Evolutionary conservation across 2,797 vertebrate genomes (phyloP), one percentile per base, ranked within the genome.

Genomic region (Paedocypris micromegethes): DNA sequence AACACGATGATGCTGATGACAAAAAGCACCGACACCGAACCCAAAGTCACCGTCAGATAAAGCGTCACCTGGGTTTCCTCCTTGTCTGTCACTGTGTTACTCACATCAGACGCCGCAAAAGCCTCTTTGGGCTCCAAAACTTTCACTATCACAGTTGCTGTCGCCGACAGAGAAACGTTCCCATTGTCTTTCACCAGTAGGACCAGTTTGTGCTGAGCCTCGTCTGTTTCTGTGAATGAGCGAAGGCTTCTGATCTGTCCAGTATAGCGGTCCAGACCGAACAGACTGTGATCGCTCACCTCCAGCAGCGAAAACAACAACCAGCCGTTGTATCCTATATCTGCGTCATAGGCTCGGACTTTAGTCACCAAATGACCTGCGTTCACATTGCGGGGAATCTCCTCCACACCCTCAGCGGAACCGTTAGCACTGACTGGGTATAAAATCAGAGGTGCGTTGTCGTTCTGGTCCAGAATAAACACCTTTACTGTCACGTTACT

Each of bases 381-480:
- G 51, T 69, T 66, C 61, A 78, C 72, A 61, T 81, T 81, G 9
- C 73, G 78, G 2, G 81, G 70, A 51, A 79, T 59, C 47, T 77
- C 68, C 61, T 74, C 68, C 41, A 71, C 60, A 56, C 23, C 56
- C 49, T 74, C 70, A 67, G 77, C 58, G 45, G 80, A 81, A 57
- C 78, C 79, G 40, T 77, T 79, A n/a, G 72, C 3, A 42, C 64
- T 78, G 48, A 76, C 58, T 44, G 77, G 77, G 72, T 68, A 76
- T 48, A 76, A 66, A 61, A 79, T 72, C 42, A 87, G 63, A 0
- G 89, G 90, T 2, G 85, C 79, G 0, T 91, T 90, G 81, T 91
- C 89, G 0, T 91, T 91, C 79, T 90, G 88, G 4, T 90, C 88
- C 76, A 88, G 37, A 72, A 90, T 86, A 0, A 88, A 89, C 66